Base-by-base conservation (phyloP, 37 sponge, comb jelly and placozoan species). In the Chondrosia reniformis region DNA sequence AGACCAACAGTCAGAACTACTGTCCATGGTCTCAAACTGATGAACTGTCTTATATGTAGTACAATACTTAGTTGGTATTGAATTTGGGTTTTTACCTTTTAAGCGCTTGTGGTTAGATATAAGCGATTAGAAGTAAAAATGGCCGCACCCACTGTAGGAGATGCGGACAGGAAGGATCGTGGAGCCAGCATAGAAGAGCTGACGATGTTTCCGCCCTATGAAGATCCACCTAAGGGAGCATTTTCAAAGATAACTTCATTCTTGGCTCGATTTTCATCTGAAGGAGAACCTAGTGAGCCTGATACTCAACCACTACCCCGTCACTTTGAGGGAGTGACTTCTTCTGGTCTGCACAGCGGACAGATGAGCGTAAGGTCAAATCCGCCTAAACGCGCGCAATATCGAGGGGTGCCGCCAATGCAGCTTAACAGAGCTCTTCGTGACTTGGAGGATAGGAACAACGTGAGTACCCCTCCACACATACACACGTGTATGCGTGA, bases 151-250 rank as follows among this genome's bases (percentile, higher is more conserved):
- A n/a, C n/a, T n/a, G n/a, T n/a, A n/a, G n/a, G n/a, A n/a, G n/a
- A n/a, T n/a, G n/a, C n/a, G n/a, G n/a, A n/a, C n/a, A n/a, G n/a
- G n/a, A n/a, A n/a, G n/a, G n/a, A n/a, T n/a, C n/a, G n/a, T n/a
- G n/a, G n/a, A n/a, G n/a, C n/a, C n/a, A n/a, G n/a, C n/a, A n/a
- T n/a, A n/a, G n/a, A 3, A 2, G 72, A 6, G 43, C 72, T 69
- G n/a, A 69, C 72, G 4, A 34, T 8, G n/a, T 69, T 69, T 69
- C 24, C 31, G 24, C 72, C 72, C 10, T 69, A 69, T 38, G 72
- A 69, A 2, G 72, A 69, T 39, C 4, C 41, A 17, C 72, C 72
- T 24, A 38, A 39, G 41, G 72, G 72, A 34, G 43, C 72, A 3
- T 40, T 69, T 17, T 31, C 72, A 3, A 69, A 69, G 24, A 38